Conservation (phyloP, 2,797 vertebrate species). For the Crocodylus rhombifer region DNA sequence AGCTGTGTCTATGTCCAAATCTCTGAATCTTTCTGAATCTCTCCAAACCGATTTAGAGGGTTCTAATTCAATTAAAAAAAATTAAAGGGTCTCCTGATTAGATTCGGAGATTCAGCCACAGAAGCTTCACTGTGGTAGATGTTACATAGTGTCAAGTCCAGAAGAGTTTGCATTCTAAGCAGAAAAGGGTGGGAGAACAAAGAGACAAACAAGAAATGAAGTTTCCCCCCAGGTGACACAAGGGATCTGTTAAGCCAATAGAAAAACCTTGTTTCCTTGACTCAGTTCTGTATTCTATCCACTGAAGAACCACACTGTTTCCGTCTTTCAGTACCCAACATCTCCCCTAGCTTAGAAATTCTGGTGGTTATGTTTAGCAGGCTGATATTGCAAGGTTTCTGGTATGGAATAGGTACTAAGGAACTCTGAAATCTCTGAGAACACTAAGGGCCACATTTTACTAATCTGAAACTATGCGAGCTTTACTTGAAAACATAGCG, state of each 20-base stretch:
- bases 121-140: background rate
- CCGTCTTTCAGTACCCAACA: background rate
- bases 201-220: background rate
- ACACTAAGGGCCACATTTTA: background rate
- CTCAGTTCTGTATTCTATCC: background rate
- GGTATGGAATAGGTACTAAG: background rate
- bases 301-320: background rate
- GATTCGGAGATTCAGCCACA: background rate
- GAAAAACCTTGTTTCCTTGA: background rate
- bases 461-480: background rate
- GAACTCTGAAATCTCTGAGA: background rate
- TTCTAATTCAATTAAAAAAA: no score
- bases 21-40: no score
- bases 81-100: no score
- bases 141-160: background rate
- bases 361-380: background rate
- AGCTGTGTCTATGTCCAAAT: no score
- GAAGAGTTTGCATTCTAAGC: background rate
- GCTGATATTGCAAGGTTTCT: background rate
- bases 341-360: background rate
- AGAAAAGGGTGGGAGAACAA: background rate
- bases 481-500: background rate
- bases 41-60: no score
- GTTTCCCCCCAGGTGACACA: background rate
- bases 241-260: background rate